Conservation (phyloP, 2,888 invertebrate species). For the Carterocephalus palaemon region DNA sequence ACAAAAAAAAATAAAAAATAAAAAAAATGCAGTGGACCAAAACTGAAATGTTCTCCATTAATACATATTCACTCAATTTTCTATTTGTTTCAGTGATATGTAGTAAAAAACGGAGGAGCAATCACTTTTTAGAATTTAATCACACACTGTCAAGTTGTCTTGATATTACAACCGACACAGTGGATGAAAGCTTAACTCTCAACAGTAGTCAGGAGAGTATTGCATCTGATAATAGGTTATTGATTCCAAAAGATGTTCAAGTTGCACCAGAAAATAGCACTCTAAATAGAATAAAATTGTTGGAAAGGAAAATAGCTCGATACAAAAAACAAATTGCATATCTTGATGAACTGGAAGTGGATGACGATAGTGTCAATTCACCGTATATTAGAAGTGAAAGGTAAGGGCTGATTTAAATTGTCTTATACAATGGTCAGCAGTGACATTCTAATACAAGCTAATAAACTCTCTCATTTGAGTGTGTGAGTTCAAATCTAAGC, state of each 20-base stretch:
- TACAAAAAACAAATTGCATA: constrained; percentile 37
- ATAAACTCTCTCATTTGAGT: no score
- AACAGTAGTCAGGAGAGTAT: constrained; percentile 11
- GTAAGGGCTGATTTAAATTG: constrained; percentile 35
- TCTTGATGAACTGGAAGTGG: constrained; percentile 48
- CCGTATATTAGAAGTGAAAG: constrained; percentile 44
- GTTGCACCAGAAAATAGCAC: constrained; percentile 7
- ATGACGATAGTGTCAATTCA: constrained; percentile 35
- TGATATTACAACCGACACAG: constrained; percentile 6
- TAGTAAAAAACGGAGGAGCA: no score
- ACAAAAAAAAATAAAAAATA: background rate
- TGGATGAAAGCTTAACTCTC: constrained; percentile 14
- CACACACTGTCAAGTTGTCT: no score
- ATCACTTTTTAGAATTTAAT: no score
- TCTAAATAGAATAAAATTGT: constrained; percentile 27
- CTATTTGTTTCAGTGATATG: no score
- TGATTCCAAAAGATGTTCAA: constrained; percentile 30
- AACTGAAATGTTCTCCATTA: no score
- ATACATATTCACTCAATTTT: no score
- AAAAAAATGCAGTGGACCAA: no score
- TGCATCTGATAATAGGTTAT: constrained; percentile 23
- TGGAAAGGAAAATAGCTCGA: constrained; percentile 40
- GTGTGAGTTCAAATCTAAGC: no score
- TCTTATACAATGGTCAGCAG: no score
- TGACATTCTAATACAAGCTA: no score